Conservation (phyloP, 2,113 vertebrate species). For the Triplophysa siluroides region DNA sequence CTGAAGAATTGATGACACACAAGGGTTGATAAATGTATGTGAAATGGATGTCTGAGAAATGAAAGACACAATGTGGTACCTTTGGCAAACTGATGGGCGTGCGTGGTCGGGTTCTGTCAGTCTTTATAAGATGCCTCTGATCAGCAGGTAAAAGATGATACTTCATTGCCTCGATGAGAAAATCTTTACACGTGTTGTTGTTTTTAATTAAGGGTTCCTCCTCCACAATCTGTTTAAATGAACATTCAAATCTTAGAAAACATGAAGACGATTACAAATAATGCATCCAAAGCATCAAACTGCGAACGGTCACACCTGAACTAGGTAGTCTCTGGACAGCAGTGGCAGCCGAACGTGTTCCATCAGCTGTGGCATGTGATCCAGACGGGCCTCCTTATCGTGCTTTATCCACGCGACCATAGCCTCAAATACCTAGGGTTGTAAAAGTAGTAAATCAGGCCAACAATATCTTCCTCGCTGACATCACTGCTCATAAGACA, state of each 20-base stretch:
- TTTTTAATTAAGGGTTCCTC: slow-evolving; percentile 97
- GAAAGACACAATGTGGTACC: slow-evolving; percentile 61
- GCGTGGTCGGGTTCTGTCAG: slow-evolving; percentile 89
- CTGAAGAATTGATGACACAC: slow-evolving; percentile 66
- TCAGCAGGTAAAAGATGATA: slow-evolving; percentile 95
- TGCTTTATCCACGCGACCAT: slow-evolving; percentile 96
- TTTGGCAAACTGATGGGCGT: slow-evolving; percentile 92
- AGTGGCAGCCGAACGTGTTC: slow-evolving; percentile 93
- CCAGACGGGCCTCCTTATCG: slow-evolving; percentile 86
- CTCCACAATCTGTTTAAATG: slow-evolving; percentile 84
- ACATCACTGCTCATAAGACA: slow-evolving; percentile 16
- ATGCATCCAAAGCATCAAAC: neutral
- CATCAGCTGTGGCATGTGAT: slow-evolving; percentile 94
- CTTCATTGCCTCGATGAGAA: slow-evolving; percentile 97
- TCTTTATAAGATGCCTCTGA: slow-evolving; percentile 94
- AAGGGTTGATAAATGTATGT: no score
- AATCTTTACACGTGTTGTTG: slow-evolving; percentile 97
- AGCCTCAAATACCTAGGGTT: slow-evolving; percentile 89
- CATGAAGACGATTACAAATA: no score
- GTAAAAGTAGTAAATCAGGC: neutral
- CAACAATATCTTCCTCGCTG: neutral
- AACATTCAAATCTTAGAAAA: neutral
- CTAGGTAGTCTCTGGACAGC: slow-evolving; percentile 90
- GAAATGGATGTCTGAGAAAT: no score
- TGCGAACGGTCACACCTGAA: slow-evolving; percentile 79